Evolutionary conservation across 2,888 invertebrate genomes (phyloP), one percentile per base, ranked within the genome.

Genomic region (Ganaspis brasiliensis): DNA sequence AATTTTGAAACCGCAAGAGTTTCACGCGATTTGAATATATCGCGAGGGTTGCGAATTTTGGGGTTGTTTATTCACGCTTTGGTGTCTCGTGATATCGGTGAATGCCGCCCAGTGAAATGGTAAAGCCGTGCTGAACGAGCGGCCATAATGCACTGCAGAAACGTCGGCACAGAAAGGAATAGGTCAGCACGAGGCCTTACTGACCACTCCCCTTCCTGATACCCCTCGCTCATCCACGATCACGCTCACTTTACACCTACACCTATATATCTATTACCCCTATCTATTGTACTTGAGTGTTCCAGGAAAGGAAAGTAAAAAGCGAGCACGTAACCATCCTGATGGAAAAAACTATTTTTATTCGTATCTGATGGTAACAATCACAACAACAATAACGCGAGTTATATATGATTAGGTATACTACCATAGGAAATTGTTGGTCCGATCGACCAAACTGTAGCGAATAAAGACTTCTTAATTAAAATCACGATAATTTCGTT

Each of bases 121-220:
- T 45, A 67, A 67, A 61, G 75, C 80, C 81, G 78, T 76, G 83
- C 81, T 56, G 72, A 75, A 79, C 85, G 86, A 90, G 89, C 88
- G 87, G 89, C 89, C 89, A 90, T 91, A 91, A 91, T 90, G 89
- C 87, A 91, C 90, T 89, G 89, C 83, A 83, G 80, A 72, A 73
- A 81, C 86, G 81, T 82, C 87, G 85, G 85, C 87, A 86, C 88
- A 87, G 87, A 87, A 89, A 89, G 87, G 90, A 90, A 90, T 90
- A 90, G 90, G 90, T 89, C 90, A 90, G 88, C 89, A 87, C 84
- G 88, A 88, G 88, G 86, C 89, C 87, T 87, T 82, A 83, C 82
- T 90, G 89, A 90, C 90, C 91, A 90, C 90, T 90, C 90, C 90
- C 87, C 88, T 88, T 86, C 84, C 83, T 78, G 81, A 81, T 84